These are phyloP conservation scores for Manduca sexta DNA, from an alignment of 1,140 invertebrate species.

Conservation along the genomic window DNA sequence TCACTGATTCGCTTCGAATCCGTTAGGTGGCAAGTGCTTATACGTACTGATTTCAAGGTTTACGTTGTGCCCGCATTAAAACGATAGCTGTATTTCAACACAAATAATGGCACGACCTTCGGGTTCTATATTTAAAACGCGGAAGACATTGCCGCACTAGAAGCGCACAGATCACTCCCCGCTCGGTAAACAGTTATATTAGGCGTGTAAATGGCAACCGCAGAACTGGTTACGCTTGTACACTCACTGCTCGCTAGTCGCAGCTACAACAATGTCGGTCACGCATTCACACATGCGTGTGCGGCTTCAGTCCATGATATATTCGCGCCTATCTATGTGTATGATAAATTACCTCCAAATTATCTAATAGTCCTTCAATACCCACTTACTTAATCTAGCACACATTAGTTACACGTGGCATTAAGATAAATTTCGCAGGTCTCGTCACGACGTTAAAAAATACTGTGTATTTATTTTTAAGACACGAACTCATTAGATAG, in stretches of 20 bases:
- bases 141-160: conserved; percentile 65
- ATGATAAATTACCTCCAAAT: background rate
- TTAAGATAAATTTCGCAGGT: background rate
- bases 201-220: conserved; percentile 40
- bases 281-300: background rate
- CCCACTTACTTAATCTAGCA: background rate
- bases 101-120: conserved; percentile 60
- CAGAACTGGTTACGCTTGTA: conserved; percentile 30
- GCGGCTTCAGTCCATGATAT: background rate
- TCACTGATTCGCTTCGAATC: conserved; percentile 8
- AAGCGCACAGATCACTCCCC: conserved; percentile 51
- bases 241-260: background rate
- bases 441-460: background rate
- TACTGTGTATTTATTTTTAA: background rate
- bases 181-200: conserved; percentile 54
- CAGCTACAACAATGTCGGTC: background rate
- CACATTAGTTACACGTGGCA: background rate
- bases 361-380: background rate
- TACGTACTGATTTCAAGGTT: conserved; percentile 12
- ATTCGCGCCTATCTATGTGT: background rate
- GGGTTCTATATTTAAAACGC: conserved; percentile 67
- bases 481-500: too few relatives aligned
- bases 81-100: conserved; percentile 35
- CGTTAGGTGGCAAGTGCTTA: conserved; percentile 8
- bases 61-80: conserved; percentile 12